These are phyloP conservation scores for Acrocyrtus sp. DNA, from an alignment of 2,888 invertebrate genomes.

Conservation along the genomic window DNA sequence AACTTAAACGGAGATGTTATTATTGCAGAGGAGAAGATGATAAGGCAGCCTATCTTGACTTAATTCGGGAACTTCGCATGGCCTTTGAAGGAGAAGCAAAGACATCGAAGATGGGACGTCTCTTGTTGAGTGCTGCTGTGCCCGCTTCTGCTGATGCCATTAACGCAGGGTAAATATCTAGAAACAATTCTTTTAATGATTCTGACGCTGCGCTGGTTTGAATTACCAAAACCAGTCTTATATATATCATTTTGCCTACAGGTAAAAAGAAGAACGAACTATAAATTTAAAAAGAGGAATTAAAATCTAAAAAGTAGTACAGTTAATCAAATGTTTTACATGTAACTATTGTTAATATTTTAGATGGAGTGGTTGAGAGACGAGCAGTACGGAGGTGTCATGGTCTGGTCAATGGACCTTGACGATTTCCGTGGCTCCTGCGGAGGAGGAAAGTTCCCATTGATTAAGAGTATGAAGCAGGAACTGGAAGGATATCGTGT, in stretches of 20 bases:
- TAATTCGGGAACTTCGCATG: conserved; percentile 85
- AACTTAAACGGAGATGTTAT: background rate
- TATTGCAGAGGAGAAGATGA: conserved; percentile 77
- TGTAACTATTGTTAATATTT: conserved; percentile 40
- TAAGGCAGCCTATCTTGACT: conserved; percentile 82
- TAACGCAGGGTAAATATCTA: conserved; percentile 78
- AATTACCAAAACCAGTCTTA: background rate
- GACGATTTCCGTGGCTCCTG: conserved; percentile 94
- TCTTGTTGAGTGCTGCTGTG: conserved; percentile 87
- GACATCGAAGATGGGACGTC: conserved; percentile 81
- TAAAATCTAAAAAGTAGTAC: background rate
- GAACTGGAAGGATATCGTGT: conserved; percentile 86
- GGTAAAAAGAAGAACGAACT: conserved; percentile 4
- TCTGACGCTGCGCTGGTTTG: too few species aligned
- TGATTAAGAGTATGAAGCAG: conserved; percentile 87
- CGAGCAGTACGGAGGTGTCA: conserved; percentile 94
- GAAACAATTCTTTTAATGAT: background rate
- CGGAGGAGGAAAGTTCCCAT: conserved; percentile 89
- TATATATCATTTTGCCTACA: background rate
- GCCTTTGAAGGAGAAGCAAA: conserved; percentile 95
- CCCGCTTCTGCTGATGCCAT: conserved; percentile 94
- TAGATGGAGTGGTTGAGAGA: conserved; percentile 94
- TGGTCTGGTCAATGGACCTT: conserved; percentile 97
- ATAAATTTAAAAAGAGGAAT: background rate
- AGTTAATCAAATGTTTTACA: conserved; percentile 39